phyloP scores from a whole-genome alignment of 2,888 invertebrate genomes.

The Axea sp. region DNA sequence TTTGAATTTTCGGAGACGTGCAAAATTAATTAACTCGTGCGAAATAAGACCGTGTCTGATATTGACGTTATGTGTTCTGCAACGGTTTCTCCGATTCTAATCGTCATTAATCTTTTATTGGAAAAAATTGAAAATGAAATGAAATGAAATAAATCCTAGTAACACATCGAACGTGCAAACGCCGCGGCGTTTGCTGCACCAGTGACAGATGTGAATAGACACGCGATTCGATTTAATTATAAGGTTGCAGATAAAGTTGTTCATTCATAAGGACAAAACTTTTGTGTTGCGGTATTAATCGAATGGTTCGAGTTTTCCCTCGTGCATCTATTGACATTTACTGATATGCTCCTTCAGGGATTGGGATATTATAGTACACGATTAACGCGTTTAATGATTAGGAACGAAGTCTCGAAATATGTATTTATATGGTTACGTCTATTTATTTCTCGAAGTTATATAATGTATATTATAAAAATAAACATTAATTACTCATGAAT shows the following conservation, averaged over 20 bases:
- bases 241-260: slow-evolving; percentile 52
- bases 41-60: slow-evolving; percentile 1
- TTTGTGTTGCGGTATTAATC: slow-evolving; percentile 52
- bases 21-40: slow-evolving; percentile 9
- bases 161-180: slow-evolving; percentile 26
- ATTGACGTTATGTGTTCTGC: slow-evolving; percentile 1
- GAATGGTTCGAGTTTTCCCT: slow-evolving; percentile 34
- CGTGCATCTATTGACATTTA: slow-evolving; percentile 57
- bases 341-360: slow-evolving; percentile 27
- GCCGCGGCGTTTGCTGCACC: slow-evolving; percentile 8
- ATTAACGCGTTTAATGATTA: slow-evolving; percentile 16
- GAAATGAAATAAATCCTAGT: slow-evolving; percentile 13
- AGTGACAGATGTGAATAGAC: slow-evolving; percentile 41
- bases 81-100: neutral
- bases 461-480: too few species aligned
- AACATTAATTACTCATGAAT: too few species aligned
- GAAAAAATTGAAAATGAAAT: slow-evolving; percentile 1
- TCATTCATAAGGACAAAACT: slow-evolving; percentile 43
- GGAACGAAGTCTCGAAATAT: slow-evolving; percentile 21
- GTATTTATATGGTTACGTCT: slow-evolving; percentile 6
- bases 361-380: slow-evolving; percentile 38
- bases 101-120: slow-evolving; percentile 13
- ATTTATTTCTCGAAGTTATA: too few species aligned
- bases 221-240: slow-evolving; percentile 55
- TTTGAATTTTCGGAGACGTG: slow-evolving; percentile 17